Base-by-base conservation (phyloP, 2,888 invertebrate species). In the Pterobdella sp. region DNA sequence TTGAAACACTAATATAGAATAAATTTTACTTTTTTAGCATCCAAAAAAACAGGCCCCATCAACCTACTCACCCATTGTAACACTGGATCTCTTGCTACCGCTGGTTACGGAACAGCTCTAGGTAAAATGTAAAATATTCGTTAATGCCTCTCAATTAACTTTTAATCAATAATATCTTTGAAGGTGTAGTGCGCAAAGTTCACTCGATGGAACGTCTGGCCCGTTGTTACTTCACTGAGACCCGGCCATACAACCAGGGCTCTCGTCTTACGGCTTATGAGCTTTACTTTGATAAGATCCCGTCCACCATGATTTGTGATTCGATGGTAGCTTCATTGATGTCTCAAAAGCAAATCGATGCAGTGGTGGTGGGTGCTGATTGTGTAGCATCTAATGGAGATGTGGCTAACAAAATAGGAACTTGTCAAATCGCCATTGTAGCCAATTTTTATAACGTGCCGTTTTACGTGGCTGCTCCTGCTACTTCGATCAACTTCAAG, bases 341-440 rank as follows among this genome's bases (percentile, higher is more conserved):
- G 91, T 89, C 90, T 78, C 87, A 88, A 22, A 88, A 90, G 81
- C 88, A 89, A 77, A 90, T 98, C 74, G 88, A 89, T 49, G 95
- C 94, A 0, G 93, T 98, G 7, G 89, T 97, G n/a, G 94, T 96
- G 31, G 98, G 97, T 29, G 97, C 97, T 68, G 98, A 98, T 83
- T 88, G 97, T 82, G 93, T 94, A 42, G 93, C 92, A 22, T 89
- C 90, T 1, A 98, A 98, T 84, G 98, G 98, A 0, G 97, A 99
- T 83, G 96, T 96, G 0, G 97, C 97, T 0, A 98, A 98, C 84
- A 98, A 98, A 88, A 95, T 97, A 81, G 77, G 77, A n/a, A 77
- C 77, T 0, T 77, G 73, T 68, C 77, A 77, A 68, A 90, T 97
- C 81, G 94, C 96, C 0, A 91, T 97, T 68, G 87, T 91, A 66